Conservation (phyloP, 1,140 invertebrate species). For the Oreohelix idahoensis region DNA sequence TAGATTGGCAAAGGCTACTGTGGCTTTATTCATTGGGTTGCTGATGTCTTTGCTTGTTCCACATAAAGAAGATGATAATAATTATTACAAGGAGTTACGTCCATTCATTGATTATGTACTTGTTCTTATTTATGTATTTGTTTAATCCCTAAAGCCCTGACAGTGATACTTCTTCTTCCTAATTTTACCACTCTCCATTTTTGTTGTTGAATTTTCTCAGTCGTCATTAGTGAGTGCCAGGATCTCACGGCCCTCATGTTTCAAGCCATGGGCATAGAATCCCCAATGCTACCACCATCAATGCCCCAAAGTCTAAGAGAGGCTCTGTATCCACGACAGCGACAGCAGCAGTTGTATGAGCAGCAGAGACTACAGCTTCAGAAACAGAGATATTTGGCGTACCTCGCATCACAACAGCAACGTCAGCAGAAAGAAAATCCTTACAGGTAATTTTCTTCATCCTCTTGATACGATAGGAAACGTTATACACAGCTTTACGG, state of each 20-base stretch:
- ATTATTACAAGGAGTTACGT: too few species aligned
- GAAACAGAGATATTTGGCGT: background rate
- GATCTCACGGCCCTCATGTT: conserved; percentile 4
- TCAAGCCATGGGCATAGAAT: conserved; percentile 24
- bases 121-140: too few species aligned
- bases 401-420: background rate
- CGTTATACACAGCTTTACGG: too few species aligned
- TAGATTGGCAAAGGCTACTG: too few species aligned
- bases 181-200: too few species aligned
- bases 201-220: background rate
- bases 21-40: too few species aligned
- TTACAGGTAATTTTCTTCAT: background rate
- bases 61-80: too few species aligned
- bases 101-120: too few species aligned
- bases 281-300: background rate
- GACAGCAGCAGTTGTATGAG: background rate
- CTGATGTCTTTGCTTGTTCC: too few species aligned
- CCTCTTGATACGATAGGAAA: too few species aligned
- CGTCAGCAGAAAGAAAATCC: background rate
- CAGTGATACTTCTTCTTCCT: too few species aligned
- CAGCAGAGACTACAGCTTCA: background rate
- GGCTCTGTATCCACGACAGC: background rate
- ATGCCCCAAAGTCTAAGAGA: background rate
- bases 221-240: background rate
- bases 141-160: too few species aligned